A percentile compares a stretch with the other conserved stretches of the same genome.
phyloP scores from a whole-genome alignment of 2,797 vertebrate genomes.

The Anisognathus igniventris region DNA sequence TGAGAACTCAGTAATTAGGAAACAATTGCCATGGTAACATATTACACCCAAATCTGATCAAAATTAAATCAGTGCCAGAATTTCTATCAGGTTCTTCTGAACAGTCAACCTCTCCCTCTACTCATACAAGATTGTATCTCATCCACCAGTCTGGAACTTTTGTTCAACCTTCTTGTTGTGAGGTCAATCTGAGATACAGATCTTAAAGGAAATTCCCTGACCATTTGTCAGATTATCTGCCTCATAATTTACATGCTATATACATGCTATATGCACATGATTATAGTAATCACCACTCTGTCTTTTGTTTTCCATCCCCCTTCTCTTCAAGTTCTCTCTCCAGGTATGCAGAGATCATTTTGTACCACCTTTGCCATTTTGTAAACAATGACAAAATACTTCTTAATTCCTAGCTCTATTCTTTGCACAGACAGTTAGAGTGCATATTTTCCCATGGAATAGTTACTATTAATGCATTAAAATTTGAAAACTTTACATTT shows the following conservation, averaged over 20 bases:
- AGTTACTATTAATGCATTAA: not conserved
- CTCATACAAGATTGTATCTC: not conserved
- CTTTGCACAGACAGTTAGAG: not conserved
- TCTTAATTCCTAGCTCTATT: not conserved
- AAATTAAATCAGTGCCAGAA: constrained; percentile 5
- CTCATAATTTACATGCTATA: not conserved
- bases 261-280: not conserved
- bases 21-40: constrained; percentile 16
- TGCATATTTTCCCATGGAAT: not conserved
- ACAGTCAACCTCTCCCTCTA: not conserved
- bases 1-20: constrained; percentile 15
- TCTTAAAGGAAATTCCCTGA: not conserved
- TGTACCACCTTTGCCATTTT: not conserved
- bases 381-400: not conserved
- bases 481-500: not conserved
- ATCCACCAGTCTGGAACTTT: not conserved
- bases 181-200: not conserved
- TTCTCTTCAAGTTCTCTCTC: not conserved
- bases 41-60: not conserved
- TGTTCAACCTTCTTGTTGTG: not conserved
- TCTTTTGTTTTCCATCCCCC: not conserved
- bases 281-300: not conserved
- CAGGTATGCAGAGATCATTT: not conserved
- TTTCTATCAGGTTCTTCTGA: not conserved
- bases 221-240: not conserved